Conservation (phyloP, 2,797 vertebrate genomes). For the Hemibagrus guttatus region DNA sequence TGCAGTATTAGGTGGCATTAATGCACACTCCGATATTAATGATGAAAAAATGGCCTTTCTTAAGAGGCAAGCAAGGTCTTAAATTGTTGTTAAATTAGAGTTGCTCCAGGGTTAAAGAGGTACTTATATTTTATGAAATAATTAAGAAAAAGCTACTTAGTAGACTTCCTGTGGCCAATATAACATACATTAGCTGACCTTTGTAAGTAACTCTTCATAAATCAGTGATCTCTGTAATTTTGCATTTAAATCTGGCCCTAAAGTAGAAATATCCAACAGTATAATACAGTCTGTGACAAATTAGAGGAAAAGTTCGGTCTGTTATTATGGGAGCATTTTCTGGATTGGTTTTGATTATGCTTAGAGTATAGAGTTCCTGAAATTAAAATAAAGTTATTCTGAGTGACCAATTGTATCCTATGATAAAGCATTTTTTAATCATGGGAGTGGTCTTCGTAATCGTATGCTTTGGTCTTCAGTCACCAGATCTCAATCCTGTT, state of each 20-base stretch:
- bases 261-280: slow-evolving; percentile 70
- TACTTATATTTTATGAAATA: slow-evolving; percentile 75
- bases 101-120: slow-evolving; percentile 64
- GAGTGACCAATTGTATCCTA: background rate
- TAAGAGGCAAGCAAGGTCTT: slow-evolving; percentile 64
- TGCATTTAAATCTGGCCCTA: slow-evolving; percentile 69
- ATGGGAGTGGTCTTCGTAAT: background rate
- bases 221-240: slow-evolving; percentile 74
- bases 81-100: slow-evolving; percentile 65
- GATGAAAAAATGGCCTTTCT: slow-evolving; percentile 52
- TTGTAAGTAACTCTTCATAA: slow-evolving; percentile 75
- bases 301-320: background rate
- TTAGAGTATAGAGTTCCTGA: background rate
- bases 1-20: slow-evolving; percentile 43
- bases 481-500: background rate
- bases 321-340: background rate
- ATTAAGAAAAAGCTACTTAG: slow-evolving; percentile 70
- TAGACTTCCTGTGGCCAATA: slow-evolving; percentile 71
- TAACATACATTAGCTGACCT: slow-evolving; percentile 77
- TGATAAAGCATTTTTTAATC: background rate
- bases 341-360: background rate
- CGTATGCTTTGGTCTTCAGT: background rate
- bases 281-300: background rate
- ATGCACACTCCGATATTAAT: slow-evolving; percentile 60
- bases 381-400: background rate